Evolutionary conservation across 2,888 invertebrate genomes (phyloP), one percentile per base, ranked within the genome.

Genomic region (Gnatocerus cornutus): DNA sequence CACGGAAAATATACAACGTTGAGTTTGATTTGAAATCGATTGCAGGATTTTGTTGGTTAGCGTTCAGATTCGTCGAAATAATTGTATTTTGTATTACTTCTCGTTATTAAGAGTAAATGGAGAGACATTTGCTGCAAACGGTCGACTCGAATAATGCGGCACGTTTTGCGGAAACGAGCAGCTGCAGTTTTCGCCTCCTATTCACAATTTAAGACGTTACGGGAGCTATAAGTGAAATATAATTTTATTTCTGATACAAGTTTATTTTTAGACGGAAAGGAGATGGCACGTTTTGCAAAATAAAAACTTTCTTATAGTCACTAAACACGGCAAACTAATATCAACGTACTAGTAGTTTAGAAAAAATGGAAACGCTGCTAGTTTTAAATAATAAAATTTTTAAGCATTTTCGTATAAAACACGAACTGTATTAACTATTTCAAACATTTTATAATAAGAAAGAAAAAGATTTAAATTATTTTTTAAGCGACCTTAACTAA

Each of bases 81-180:
- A 68, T 61, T 37, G 68, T 53, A 52, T 68, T 68, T 68, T 30
- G 61, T 61, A 55, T 68, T 55, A 61, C 29, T 53, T 62, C 43
- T 27, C 45, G 59, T 61, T 71, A 73, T 74, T 73, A 74, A 65
- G 69, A 73, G 76, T 69, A 76, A 76, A 77, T 74, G 77, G 77
- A 58, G 71, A 73, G 73, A 74, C 79, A 77, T 76, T 77, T 78
- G 76, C 68, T 72, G 65, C 69, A 70, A 77, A 78, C 73, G 76
- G 73, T 72, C 71, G 69, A 69, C 69, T 59, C 72, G 73, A 74
- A 77, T 73, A 77, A 77, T 77, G 74, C 73, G 67, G 74, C 76
- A 75, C 77, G 77, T 76, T 71, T 74, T 70, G 69, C 67, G 69
- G 68, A 68, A 75, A 76, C 73, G 72, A 68, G 75, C 78, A 79